Base-by-base conservation (phyloP, 2,113 vertebrate genomes). In the Chamaea fasciata region DNA sequence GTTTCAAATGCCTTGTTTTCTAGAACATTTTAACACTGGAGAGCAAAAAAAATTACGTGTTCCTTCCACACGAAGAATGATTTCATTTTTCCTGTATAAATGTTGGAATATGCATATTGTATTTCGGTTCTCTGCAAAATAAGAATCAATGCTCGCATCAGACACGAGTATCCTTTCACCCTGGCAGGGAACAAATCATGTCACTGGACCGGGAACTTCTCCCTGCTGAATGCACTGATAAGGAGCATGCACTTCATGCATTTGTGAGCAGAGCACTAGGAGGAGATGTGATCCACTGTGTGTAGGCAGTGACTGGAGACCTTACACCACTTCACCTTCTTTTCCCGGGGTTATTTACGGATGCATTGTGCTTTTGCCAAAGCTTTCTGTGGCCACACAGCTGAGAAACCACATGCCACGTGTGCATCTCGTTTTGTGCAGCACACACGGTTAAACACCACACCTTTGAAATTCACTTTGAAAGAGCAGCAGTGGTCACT, bases 401-500 rank as follows among this genome's bases (percentile, higher is more conserved):
- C 49, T 70, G 89, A 47, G 63, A 86, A 81, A 41, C 80, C 77
- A 44, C 83, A 39, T 93, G 83, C 73, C 74, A 41, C 15, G 21
- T 23, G 91, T 84, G 78, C 91, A 87, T 27, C 78, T 96, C 33
- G 23, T 60, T 52, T 52, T 0, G 71, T 59, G 93, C 13, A 10
- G 83, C 86, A 92, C 33, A 59, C 11, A 56, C 0, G 44, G 55
- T 90, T 86, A 89, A 83, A 90, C 49, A 82, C 55, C 92, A 91
- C 96, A 97, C 92, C 96, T 97, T 55, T 80, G 89, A 83, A 83
- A 94, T 83, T 94, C 92, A 95, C 76, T 92, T 83, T 95, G 91
- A 92, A 87, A 97, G 92, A 95, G 90, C 91, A 97, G 82, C 95
- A 93, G 63, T 53, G 95, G 94, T 91, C 93, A 94, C 93, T 95